A percentile compares a stretch with the other conserved stretches of the same genome.
Evolutionary conservation across 2,888 invertebrate genomes (phyloP).

Genomic region (Acrobasis consociella): DNA sequence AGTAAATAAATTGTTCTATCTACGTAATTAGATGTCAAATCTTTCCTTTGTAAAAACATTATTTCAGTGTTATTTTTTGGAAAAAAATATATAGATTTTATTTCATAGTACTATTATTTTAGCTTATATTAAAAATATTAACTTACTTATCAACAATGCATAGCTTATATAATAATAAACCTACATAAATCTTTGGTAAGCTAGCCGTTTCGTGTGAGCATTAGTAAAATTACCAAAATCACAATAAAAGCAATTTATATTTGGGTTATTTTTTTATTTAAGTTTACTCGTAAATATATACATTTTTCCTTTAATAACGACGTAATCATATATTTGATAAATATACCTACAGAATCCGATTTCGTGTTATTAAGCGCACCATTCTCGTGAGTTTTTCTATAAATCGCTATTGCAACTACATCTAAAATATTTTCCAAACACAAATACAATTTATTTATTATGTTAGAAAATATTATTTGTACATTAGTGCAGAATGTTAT

Average conservation of each 20-base stretch:
- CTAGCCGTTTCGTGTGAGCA: constrained; percentile 69
- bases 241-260: constrained; percentile 35
- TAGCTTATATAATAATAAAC: constrained; percentile 1
- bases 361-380: constrained; percentile 23
- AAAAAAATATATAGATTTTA: not conserved
- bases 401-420: constrained; percentile 19
- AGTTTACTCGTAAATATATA: constrained; percentile 22
- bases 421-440: constrained; percentile 6
- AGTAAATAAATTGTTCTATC: constrained; percentile 1
- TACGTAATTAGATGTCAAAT: not conserved
- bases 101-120: not conserved
- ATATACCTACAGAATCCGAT: constrained; percentile 18
- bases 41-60: no score
- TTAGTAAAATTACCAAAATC: constrained; percentile 50
- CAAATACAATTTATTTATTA: not conserved
- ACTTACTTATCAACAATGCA: not conserved
- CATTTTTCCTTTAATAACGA: constrained; percentile 24
- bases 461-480: constrained; percentile 7
- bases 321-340: constrained; percentile 23
- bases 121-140: not conserved
- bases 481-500: constrained; percentile 21
- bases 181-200: constrained; percentile 68
- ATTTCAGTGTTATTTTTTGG: not conserved
- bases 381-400: constrained; percentile 2
- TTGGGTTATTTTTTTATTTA: constrained; percentile 24